Evolutionary conservation across 92 coral and sea anemone genomes (phyloP).

Genomic region (Siderastrea siderea): DNA sequence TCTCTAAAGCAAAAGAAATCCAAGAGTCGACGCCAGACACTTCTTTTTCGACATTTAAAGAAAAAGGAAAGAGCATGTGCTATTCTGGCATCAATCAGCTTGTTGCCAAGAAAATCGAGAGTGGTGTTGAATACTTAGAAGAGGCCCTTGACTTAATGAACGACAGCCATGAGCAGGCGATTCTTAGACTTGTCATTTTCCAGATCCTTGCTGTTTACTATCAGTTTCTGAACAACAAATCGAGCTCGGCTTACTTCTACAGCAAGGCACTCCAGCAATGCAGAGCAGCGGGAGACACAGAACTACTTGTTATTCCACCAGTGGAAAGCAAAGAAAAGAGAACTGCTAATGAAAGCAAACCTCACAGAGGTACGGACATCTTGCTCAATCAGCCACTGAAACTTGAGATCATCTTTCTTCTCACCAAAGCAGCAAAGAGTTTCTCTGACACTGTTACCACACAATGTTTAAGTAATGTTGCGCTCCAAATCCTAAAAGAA

Average conservation of each 20-base stretch:
- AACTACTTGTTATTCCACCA: neutral
- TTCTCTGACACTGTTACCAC: neutral
- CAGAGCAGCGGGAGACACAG: no score
- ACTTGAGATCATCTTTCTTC: neutral
- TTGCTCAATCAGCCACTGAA: neutral
- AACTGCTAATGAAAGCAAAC: neutral
- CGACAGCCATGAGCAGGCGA: neutral
- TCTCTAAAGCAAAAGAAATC: neutral
- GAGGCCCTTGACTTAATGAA: neutral
- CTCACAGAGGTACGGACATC: no score
- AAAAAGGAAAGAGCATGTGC: conserved; percentile 29
- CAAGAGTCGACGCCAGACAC: neutral
- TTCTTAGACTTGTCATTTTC: neutral
- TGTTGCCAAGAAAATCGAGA: neutral
- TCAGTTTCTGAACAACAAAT: neutral
- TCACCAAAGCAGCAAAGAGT: neutral
- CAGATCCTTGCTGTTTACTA: neutral
- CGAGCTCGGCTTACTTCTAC: neutral
- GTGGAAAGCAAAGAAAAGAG: neutral
- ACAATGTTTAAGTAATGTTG: neutral
- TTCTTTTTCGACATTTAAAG: neutral
- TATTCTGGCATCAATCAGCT: conserved; percentile 28
- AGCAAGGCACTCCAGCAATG: neutral
- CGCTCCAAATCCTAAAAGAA: neutral
- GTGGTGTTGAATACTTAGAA: conserved; percentile 11